phyloP scores from a whole-genome alignment of 2,797 vertebrate species.

The Caiman crocodilus region DNA sequence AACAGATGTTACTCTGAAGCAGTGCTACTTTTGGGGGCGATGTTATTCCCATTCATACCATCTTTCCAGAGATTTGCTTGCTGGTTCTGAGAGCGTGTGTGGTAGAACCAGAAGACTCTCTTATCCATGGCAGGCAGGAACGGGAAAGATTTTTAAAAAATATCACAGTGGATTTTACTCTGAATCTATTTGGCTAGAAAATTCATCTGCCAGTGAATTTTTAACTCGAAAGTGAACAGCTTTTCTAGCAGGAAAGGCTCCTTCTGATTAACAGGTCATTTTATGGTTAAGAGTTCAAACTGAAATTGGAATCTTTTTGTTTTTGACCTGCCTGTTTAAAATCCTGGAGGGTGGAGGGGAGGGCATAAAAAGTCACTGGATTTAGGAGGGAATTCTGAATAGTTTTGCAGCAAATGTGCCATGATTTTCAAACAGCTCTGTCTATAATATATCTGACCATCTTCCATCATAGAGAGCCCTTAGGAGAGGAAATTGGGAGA shows the following conservation, averaged over 20 bases:
- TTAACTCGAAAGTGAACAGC: background rate
- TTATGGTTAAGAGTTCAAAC: background rate
- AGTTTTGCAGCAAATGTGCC: background rate
- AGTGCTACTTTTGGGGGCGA: background rate
- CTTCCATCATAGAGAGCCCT: background rate
- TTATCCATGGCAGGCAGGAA: background rate
- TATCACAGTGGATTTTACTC: background rate
- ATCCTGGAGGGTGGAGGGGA: background rate
- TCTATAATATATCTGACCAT: fast-evolving
- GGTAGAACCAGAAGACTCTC: background rate
- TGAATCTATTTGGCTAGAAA: background rate
- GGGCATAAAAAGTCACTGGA: background rate
- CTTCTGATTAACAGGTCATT: background rate
- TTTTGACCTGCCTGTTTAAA: background rate
- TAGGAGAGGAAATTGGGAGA: background rate
- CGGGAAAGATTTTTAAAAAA: background rate
- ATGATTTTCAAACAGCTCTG: background rate
- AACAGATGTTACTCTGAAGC: background rate
- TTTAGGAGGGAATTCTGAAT: background rate
- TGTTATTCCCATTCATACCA: background rate
- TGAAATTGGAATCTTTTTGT: background rate
- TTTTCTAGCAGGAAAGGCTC: background rate
- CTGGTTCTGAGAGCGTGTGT: background rate
- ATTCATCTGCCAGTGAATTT: background rate
- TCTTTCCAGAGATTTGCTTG: background rate